Conservation (phyloP, 2,113 vertebrate species). For the Campylomormyrus tamandua region DNA sequence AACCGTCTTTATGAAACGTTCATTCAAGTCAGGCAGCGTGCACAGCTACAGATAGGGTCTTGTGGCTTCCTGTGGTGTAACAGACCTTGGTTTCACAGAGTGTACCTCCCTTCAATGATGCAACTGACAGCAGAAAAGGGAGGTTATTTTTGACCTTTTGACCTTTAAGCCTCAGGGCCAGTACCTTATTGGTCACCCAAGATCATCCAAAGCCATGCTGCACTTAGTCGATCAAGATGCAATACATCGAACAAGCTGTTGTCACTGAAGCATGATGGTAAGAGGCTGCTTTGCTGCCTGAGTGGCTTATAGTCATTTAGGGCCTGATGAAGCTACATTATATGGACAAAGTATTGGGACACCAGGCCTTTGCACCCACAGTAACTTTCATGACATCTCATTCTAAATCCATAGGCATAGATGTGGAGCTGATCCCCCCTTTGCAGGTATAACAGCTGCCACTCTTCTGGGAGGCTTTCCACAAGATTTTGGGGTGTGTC, state of each 20-base stretch:
- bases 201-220: not conserved
- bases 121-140: not conserved
- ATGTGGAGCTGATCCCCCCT: not conserved
- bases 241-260: not conserved
- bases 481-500: not conserved
- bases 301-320: not conserved
- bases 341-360: not conserved
- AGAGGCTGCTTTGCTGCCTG: not conserved
- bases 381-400: not conserved
- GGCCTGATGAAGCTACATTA: not conserved
- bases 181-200: not conserved
- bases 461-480: not conserved
- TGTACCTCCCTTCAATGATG: not conserved
- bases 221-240: not conserved
- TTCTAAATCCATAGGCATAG: not conserved
- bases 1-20: not conserved
- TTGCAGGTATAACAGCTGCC: not conserved
- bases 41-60: conserved; percentile 37
- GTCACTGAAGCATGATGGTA: not conserved
- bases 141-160: not conserved
- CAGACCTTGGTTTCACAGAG: not conserved
- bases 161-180: not conserved
- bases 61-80: conserved; percentile 45
- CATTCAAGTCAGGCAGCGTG: not conserved
- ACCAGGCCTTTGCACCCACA: not conserved